Base-by-base conservation (phyloP, 1,140 invertebrate genomes). In the Stegodyphus mimosarum region DNA sequence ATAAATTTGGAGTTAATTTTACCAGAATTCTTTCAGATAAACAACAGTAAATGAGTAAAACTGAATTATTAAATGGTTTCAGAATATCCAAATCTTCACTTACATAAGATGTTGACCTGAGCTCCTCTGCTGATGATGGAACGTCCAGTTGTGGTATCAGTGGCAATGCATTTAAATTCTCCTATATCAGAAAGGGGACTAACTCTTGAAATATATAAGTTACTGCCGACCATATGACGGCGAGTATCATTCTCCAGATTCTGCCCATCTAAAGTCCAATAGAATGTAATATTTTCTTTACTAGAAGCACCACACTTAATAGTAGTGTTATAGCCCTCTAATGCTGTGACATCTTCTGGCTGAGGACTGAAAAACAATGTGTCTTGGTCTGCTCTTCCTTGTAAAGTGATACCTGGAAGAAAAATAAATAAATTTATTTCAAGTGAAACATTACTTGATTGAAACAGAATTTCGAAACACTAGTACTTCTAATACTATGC, bases 141-240 rank as follows among this genome's bases (percentile, higher is more conserved):
- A 81, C 92, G 92, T 78, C 92, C 92, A 49, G 92, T 92, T 60
- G 91, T 91, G 7, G 90, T 89, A 87, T 93, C 92, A 74, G 91
- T 92, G 2, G 93, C 93, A 50, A 93, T 91, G 89, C 94, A 94
- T 83, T 92, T 91, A 88, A 93, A 94, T 70, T 93, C 92, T 2
- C 93, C 93, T 13, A 90, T 89, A 88, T 94, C 93, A 48, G 91
- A 89, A 7, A 92, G 90, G 6, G 92, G 90, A 76, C 92, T 91
- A 52, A 93, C 92, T 83, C 93, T 89, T 11, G 92, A 91, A 87
- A 94, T 93, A 83, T 90, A 88, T 15, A 94, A 90, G 88, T 93
- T 91, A 50, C 92, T 92, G 52, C 92, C 93, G 60, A 91, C 90
- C 89, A 93, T 92, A 88, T 92, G 92, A 33, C 93, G 89, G 60